Conservation (phyloP, 2,888 invertebrate genomes). For the Bimastos eiseni region DNA sequence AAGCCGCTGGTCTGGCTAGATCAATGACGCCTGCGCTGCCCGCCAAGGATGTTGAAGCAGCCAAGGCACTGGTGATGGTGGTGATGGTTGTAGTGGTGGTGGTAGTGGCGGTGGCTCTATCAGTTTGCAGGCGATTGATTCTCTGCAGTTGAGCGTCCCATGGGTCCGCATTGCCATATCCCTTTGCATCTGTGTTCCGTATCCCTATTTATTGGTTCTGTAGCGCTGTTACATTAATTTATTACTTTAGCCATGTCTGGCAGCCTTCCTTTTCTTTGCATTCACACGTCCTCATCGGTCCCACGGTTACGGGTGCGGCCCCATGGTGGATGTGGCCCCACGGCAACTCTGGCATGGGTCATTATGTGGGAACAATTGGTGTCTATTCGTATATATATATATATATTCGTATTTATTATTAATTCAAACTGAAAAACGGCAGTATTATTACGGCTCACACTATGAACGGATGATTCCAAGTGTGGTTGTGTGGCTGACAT, state of each 20-base stretch:
- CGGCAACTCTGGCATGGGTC: background rate
- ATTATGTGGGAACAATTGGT: background rate
- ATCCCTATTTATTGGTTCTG: background rate
- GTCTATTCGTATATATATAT: too few relatives aligned
- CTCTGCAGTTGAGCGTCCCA: background rate
- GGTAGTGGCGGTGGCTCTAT: background rate
- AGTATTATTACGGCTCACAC: too few relatives aligned
- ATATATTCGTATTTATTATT: too few relatives aligned
- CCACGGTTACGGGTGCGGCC: background rate
- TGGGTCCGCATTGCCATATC: background rate
- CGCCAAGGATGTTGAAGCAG: constrained; percentile 13
- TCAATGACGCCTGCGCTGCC: background rate
- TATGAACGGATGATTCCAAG: too few relatives aligned
- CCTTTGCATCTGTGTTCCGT: background rate
- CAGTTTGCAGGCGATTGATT: constrained; percentile 13
- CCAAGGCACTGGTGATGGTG: background rate
- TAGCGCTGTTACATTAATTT: constrained; percentile 17
- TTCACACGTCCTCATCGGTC: background rate
- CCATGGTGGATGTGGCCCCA: background rate
- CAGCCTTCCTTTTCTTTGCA: background rate
- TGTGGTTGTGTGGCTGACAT: too few relatives aligned
- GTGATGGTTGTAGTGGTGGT: background rate
- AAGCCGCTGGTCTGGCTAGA: background rate
- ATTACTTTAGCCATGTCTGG: background rate
- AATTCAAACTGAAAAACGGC: too few relatives aligned